A percentile compares a stretch with the other conserved stretches of the same genome.
These are phyloP conservation scores for Ctenopoma kingsleyae DNA, from an alignment of 2,797 vertebrate genomes.

Conservation along the genomic window DNA sequence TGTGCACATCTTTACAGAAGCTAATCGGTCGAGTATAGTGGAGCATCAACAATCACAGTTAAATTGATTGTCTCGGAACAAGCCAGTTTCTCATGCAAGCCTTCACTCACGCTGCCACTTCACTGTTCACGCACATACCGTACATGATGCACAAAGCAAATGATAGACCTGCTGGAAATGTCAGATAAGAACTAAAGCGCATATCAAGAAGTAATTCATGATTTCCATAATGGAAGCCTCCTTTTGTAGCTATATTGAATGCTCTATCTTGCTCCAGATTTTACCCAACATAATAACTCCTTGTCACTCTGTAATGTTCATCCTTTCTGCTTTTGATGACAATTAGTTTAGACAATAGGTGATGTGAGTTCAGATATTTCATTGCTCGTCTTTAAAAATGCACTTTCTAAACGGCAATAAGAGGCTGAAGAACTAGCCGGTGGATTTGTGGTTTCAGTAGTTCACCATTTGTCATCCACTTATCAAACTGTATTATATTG, in stretches of 20 bases:
- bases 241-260: conserved; percentile 12
- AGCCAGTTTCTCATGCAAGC: conserved; percentile 6
- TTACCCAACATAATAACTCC: conserved; percentile 22
- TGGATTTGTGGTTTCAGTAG: background rate
- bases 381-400: background rate
- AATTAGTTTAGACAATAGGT: background rate
- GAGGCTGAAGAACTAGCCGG: background rate
- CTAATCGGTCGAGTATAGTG: conserved; percentile 10
- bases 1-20: conserved; percentile 19
- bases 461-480: background rate
- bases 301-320: conserved; percentile 13
- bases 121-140: background rate
- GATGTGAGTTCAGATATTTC: background rate
- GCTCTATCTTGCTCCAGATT: conserved; percentile 5
- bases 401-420: background rate
- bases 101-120: background rate
- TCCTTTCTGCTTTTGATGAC: conserved; percentile 25
- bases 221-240: conserved; percentile 12
- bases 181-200: conserved; percentile 55
- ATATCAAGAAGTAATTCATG: conserved; percentile 35
- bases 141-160: conserved; percentile 37
- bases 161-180: conserved; percentile 25
- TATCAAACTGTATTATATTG: background rate
- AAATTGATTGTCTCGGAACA: conserved; percentile 26
- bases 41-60: background rate